Evolutionary conservation across 2,888 invertebrate genomes (phyloP), one percentile per base, ranked within the genome.

Genomic region (Tineola bisselliella): DNA sequence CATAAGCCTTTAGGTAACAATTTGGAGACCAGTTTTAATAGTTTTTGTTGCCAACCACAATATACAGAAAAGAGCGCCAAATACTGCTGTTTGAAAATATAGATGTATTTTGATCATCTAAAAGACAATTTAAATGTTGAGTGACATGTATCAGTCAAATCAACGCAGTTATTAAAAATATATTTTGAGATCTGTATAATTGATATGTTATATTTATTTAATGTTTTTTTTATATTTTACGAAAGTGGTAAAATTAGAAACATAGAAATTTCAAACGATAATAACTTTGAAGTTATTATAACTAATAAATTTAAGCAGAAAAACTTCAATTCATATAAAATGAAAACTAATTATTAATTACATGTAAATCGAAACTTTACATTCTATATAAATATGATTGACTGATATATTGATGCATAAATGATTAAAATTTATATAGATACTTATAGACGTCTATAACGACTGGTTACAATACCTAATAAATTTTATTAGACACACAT

Each of bases 1-100:
- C 76, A 81, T 78, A 81, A 84, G 87, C 87, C 87, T 82, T 80
- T 79, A 84, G 87, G 87, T 87, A 84, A 84, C 74, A 80, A 80
- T 80, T 70, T 68, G 62, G 69, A 69, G 61, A 61, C 59, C 61
- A 58, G 63, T 61, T 62, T 63, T 18, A 61, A 48, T 48, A 15
- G 48, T 15, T 48, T 15, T 48, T 48, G 48, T 48, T 61, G 60
- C 63, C 60, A 65, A 64, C 63, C 61, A 64, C 64, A 62, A 63
- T 64, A 64, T 64, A 64, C 63, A 62, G 60, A 62, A 60, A 60
- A 61, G 31, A 38, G 61, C 52, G 60, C 61, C 48, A 48, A 44
- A 44, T 4, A 10, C n/a, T 44, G 48, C 15, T 48, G 2, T 48
- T 43, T 6, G 17, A 48, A 13, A 48, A 48, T n/a, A n/a, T 15